Percentiles rank a stretch among this genome's conserved stretches.
Evolutionary conservation across 2,888 invertebrate species (phyloP).

Genomic region (Meiosimyza decipiens): DNA sequence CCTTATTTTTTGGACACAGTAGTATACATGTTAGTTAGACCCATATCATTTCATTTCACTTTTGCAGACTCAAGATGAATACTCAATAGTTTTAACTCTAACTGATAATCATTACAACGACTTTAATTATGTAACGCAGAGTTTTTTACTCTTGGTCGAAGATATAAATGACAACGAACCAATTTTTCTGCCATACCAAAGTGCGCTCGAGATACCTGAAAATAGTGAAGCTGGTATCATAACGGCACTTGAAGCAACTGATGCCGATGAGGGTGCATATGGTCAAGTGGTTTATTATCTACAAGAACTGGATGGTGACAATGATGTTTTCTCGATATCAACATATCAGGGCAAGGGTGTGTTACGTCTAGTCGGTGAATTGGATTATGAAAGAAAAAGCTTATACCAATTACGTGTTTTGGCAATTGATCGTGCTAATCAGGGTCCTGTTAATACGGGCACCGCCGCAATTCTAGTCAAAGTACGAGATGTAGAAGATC

Average conservation of each 20-base stretch:
- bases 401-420: slow-evolving; percentile 86
- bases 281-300: slow-evolving; percentile 91
- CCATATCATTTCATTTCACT: not conserved
- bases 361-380: slow-evolving; percentile 77
- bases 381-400: slow-evolving; percentile 89
- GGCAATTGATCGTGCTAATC: slow-evolving; percentile 86
- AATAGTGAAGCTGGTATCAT: slow-evolving; percentile 81
- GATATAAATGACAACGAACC: slow-evolving; percentile 94
- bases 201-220: slow-evolving; percentile 84
- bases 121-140: slow-evolving; percentile 90
- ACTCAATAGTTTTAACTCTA: slow-evolving; percentile 86
- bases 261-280: slow-evolving; percentile 90
- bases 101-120: slow-evolving; percentile 89
- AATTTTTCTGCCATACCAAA: slow-evolving; percentile 85
- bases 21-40: slow-evolving; percentile 4
- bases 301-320: slow-evolving; percentile 83
- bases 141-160: slow-evolving; percentile 87
- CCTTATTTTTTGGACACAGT: too few species aligned
- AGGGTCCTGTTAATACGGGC: slow-evolving; percentile 86
- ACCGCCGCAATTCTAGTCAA: slow-evolving; percentile 89
- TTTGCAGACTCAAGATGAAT: slow-evolving; percentile 84
- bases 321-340: slow-evolving; percentile 80
- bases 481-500: slow-evolving; percentile 90
- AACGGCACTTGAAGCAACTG: slow-evolving; percentile 85
- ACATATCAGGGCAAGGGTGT: slow-evolving; percentile 89